Conservation (phyloP, 2,113 vertebrate genomes). For the Pogonocichla stellata region DNA sequence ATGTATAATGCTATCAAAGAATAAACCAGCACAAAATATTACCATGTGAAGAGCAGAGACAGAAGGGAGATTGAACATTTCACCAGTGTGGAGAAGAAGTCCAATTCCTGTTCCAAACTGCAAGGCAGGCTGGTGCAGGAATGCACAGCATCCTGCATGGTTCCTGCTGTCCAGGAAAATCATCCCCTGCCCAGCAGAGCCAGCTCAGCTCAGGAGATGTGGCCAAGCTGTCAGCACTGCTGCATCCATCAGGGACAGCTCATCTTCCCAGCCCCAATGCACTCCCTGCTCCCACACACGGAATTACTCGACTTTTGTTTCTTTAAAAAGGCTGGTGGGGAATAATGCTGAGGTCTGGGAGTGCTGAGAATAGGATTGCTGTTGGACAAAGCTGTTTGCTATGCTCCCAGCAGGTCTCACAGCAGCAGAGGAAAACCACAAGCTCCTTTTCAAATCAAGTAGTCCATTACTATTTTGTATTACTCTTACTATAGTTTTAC, state of each 20-base stretch:
- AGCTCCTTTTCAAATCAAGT: neutral
- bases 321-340: neutral
- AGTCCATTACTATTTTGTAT: accelerated
- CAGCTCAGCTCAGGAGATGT: neutral
- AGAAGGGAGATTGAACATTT: neutral
- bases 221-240: neutral
- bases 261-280: accelerated
- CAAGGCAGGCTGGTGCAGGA: neutral
- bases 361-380: neutral
- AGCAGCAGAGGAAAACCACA: neutral
- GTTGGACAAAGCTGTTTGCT: neutral
- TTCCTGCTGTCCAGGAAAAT: neutral
- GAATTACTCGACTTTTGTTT: neutral
- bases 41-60: neutral
- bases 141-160: accelerated
- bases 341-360: neutral
- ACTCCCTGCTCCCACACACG: neutral
- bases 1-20: neutral
- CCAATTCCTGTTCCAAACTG: neutral
- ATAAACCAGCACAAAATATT: conserved; percentile 11
- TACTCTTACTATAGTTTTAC: too few species aligned
- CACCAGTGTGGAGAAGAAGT: neutral
- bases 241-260: neutral
- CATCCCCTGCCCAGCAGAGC: neutral
- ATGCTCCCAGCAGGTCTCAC: neutral